A percentile compares a stretch with the other conserved stretches of the same genome.
Evolutionary conservation across 2,888 invertebrate species (phyloP).

Genomic region (Plemyria rubiginata): DNA sequence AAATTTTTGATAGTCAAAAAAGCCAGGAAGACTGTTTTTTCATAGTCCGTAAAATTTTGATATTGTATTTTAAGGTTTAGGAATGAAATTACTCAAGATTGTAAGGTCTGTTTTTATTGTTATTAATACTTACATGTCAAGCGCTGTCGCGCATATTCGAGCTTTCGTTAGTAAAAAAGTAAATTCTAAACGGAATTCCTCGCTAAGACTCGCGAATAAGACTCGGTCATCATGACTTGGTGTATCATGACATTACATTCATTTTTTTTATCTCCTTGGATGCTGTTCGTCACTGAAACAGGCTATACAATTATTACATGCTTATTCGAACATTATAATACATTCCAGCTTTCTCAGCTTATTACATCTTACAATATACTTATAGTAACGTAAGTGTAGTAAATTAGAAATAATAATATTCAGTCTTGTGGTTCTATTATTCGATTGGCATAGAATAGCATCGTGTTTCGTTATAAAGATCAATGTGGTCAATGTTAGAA

Average conservation of each 20-base stretch:
- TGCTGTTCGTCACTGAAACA: conserved; percentile 68
- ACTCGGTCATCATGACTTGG: too few species aligned
- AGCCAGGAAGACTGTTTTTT: conserved; percentile 83
- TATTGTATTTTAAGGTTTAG: conserved; percentile 78
- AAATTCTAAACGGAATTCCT: conserved; percentile 12
- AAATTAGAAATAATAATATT: conserved; percentile 30
- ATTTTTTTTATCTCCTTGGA: background rate
- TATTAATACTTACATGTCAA: conserved; percentile 31
- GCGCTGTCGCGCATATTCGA: conserved; percentile 21
- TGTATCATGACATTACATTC: conserved; percentile 8
- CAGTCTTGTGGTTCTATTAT: conserved; percentile 29
- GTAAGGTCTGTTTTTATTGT: conserved; percentile 46
- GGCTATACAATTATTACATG: conserved; percentile 54
- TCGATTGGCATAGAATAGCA: conserved; percentile 17
- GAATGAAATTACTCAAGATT: conserved; percentile 64
- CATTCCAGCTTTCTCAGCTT: conserved; percentile 26
- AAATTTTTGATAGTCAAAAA: conserved; percentile 79
- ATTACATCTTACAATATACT: conserved; percentile 29
- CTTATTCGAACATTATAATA: conserved; percentile 34
- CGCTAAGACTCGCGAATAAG: background rate
- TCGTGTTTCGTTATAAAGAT: conserved; percentile 34
- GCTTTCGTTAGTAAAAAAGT: conserved; percentile 27
- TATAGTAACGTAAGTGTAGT: conserved; percentile 28
- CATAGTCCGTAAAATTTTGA: conserved; percentile 81
- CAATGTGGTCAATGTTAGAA: conserved; percentile 46